Conservation (phyloP, 2,113 vertebrate species). For the Poeciliopsis retropinna region DNA sequence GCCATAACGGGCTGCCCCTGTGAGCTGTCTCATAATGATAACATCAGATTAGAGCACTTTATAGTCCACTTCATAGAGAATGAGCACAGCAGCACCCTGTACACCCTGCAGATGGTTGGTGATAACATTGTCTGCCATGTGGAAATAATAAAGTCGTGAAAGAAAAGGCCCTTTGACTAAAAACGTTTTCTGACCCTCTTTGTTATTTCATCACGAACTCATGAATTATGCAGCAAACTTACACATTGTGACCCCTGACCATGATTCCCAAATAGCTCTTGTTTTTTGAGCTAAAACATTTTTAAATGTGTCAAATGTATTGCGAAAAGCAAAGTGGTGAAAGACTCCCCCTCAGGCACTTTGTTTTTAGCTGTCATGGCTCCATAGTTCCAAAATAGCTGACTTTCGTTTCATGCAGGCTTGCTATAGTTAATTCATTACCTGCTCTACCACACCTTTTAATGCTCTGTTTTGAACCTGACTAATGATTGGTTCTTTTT, state of each 20-base stretch:
- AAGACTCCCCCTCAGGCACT: slow-evolving; percentile 90
- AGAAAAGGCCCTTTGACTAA: slow-evolving; percentile 79
- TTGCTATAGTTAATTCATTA: slow-evolving; percentile 89
- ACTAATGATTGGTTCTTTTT: slow-evolving; percentile 63
- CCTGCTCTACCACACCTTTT: slow-evolving; percentile 86
- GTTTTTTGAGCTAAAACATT: slow-evolving; percentile 98
- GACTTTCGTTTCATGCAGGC: slow-evolving; percentile 79
- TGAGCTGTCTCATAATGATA: slow-evolving; percentile 74
- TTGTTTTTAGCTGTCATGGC: slow-evolving; percentile 94
- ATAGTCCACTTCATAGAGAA: slow-evolving; percentile 61
- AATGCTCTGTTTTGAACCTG: slow-evolving; percentile 84
- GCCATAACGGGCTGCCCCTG: slow-evolving; percentile 75
- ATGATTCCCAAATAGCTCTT: slow-evolving; percentile 92
- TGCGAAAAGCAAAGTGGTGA: slow-evolving; percentile 85
- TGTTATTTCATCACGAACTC: slow-evolving; percentile 84
- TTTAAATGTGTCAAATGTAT: slow-evolving; percentile 92
- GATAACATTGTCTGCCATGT: slow-evolving; percentile 69
- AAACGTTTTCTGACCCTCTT: slow-evolving; percentile 80
- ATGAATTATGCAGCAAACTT: slow-evolving; percentile 92
- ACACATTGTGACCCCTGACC: slow-evolving; percentile 82
- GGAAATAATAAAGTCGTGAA: slow-evolving; percentile 63
- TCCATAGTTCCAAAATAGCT: slow-evolving; percentile 88
- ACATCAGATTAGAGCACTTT: slow-evolving; percentile 75
- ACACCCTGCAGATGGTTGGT: slow-evolving; percentile 63
- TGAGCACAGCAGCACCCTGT: slow-evolving; percentile 56